These are phyloP conservation scores for Euura lappo DNA, from an alignment of 1,140 invertebrate genomes.

Conservation along the genomic window DNA sequence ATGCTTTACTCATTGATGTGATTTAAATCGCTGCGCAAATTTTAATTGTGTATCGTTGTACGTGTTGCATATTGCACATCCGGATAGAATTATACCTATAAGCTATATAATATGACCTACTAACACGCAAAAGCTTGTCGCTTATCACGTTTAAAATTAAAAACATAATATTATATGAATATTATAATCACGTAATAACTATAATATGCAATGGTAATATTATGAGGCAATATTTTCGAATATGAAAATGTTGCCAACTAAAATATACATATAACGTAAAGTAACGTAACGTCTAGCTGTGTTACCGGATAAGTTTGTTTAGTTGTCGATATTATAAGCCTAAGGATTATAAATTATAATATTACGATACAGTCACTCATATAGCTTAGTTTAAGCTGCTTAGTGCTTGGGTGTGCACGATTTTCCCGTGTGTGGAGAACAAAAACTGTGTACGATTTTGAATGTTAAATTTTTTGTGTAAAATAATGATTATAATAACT, in stretches of 20 bases:
- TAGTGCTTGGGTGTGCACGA: slow-evolving; percentile 36
- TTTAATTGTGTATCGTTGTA: slow-evolving; percentile 54
- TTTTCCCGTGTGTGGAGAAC: not conserved
- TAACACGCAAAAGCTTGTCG: slow-evolving; percentile 5
- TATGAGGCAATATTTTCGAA: not conserved
- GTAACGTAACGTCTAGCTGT: slow-evolving; percentile 1
- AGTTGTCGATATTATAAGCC: slow-evolving; percentile 7
- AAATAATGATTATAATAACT: not conserved
- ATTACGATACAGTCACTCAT: slow-evolving; percentile 14
- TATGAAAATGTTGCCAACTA: not conserved
- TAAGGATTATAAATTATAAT: slow-evolving; percentile 4
- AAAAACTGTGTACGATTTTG: not conserved
- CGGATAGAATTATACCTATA: not conserved
- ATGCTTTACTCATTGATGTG: slow-evolving; percentile 54
- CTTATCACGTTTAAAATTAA: not conserved
- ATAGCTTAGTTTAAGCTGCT: slow-evolving; percentile 41
- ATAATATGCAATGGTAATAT: not conserved
- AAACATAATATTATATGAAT: not conserved
- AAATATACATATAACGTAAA: not conserved
- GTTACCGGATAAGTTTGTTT: slow-evolving; percentile 5
- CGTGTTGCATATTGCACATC: slow-evolving; percentile 42
- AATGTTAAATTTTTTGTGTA: slow-evolving; percentile 7
- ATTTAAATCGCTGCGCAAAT: slow-evolving; percentile 54
- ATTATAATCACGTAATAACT: not conserved
- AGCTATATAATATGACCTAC: not conserved